Evolutionary conservation across 2,113 vertebrate species (phyloP).

Genomic region (Passer domesticus): DNA sequence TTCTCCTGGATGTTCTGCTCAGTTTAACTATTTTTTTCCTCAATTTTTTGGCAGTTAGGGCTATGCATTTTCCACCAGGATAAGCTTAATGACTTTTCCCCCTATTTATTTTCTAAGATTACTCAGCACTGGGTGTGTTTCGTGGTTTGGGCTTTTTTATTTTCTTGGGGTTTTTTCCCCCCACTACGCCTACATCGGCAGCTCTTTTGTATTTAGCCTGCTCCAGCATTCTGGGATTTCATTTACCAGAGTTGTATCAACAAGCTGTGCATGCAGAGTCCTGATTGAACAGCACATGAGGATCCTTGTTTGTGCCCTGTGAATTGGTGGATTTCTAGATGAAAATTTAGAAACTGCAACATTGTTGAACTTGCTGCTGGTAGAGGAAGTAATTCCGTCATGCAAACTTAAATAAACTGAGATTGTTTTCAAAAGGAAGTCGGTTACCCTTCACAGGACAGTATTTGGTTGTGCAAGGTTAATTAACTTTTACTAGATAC

Average conservation of each 20-base stretch:
- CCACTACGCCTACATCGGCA: background rate
- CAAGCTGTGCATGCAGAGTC: background rate
- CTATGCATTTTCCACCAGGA: background rate
- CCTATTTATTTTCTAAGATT: background rate
- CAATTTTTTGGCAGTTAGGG: background rate
- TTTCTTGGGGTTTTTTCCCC: rapidly evolving
- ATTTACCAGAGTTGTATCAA: background rate
- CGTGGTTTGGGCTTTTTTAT: background rate
- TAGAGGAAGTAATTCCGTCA: background rate
- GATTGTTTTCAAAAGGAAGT: background rate
- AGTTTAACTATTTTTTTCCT: background rate
- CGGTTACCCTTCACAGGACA: background rate
- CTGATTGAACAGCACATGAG: background rate
- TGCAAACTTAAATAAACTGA: background rate
- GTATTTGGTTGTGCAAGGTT: background rate
- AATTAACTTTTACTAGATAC: background rate
- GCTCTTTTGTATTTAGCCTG: background rate
- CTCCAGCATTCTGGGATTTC: background rate
- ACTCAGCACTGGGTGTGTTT: background rate
- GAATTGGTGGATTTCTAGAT: background rate
- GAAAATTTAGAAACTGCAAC: background rate
- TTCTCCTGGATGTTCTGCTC: background rate
- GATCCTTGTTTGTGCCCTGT: background rate
- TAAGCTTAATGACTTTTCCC: background rate
- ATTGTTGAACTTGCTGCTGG: background rate